A percentile compares a stretch with the other conserved stretches of the same genome.
Conservation (phyloP, 2,888 invertebrate species). For the Mallateleia sp. region DNA sequence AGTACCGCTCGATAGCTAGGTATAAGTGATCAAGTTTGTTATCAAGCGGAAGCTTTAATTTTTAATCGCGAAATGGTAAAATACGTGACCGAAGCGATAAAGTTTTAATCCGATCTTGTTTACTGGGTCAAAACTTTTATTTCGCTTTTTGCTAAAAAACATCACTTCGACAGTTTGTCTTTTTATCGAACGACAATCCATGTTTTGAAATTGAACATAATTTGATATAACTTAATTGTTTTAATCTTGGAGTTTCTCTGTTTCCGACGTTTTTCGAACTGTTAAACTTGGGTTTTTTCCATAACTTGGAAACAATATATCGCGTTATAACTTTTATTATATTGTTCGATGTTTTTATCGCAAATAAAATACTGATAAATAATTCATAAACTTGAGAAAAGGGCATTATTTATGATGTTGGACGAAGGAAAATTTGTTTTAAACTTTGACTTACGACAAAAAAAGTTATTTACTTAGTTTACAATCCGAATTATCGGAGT, state of each 20-base stretch:
- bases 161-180: slow-evolving; percentile 30
- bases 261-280: background rate
- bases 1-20: too few relatives aligned
- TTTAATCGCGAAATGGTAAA: too few relatives aligned
- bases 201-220: slow-evolving; percentile 37
- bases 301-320: background rate
- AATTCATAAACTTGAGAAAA: background rate
- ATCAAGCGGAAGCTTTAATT: too few relatives aligned
- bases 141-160: background rate
- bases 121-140: too few relatives aligned
- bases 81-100: too few relatives aligned
- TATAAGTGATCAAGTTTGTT: too few relatives aligned
- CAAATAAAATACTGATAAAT: background rate
- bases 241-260: slow-evolving; percentile 17
- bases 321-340: background rate
- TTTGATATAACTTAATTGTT: slow-evolving; percentile 33
- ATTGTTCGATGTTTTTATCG: background rate
- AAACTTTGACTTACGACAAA: background rate
- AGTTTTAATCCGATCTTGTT: too few relatives aligned
- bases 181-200: slow-evolving; percentile 32
- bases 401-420: background rate
- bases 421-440: background rate
- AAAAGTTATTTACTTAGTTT: too few relatives aligned
- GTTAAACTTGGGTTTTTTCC: background rate
- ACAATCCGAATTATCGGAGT: too few relatives aligned